Evolutionary conservation across 2,797 vertebrate species (phyloP).

Genomic region (Crypturellus tataupa): DNA sequence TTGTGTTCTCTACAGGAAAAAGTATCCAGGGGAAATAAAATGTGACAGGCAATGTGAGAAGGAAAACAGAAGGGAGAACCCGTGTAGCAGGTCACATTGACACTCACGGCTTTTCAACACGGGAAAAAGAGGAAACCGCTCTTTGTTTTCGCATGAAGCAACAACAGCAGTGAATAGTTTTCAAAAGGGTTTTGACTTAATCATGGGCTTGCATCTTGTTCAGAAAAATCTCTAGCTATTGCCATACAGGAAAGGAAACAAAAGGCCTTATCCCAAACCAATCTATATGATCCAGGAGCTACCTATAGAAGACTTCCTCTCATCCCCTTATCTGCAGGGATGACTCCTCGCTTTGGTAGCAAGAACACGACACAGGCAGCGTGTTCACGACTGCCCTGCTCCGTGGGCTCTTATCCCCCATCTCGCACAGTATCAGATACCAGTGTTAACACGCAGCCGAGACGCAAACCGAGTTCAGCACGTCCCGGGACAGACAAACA

Average conservation of each 20-base stretch:
- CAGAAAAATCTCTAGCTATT: not conserved
- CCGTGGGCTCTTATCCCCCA: not conserved
- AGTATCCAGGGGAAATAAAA: not conserved
- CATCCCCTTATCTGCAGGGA: not conserved
- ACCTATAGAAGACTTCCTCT: not conserved
- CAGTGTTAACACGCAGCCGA: accelerated
- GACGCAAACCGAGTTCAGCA: accelerated
- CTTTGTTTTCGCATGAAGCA: not conserved
- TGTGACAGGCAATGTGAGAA: not conserved
- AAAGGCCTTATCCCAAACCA: not conserved
- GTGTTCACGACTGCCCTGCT: accelerated
- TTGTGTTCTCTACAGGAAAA: not conserved
- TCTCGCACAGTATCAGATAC: not conserved
- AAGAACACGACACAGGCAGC: not conserved
- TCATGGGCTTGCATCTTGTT: not conserved
- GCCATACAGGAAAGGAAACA: not conserved
- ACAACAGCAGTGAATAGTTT: not conserved
- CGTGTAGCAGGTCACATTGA: not conserved
- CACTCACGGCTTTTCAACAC: not conserved
- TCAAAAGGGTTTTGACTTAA: not conserved
- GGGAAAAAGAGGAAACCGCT: not conserved
- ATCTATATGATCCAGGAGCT: not conserved
- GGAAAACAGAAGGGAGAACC: not conserved
- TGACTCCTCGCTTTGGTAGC: not conserved
- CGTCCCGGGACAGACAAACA: not conserved